These are phyloP conservation scores for Chesias legatella DNA, from an alignment of 2,888 invertebrate genomes.

Conservation along the genomic window DNA sequence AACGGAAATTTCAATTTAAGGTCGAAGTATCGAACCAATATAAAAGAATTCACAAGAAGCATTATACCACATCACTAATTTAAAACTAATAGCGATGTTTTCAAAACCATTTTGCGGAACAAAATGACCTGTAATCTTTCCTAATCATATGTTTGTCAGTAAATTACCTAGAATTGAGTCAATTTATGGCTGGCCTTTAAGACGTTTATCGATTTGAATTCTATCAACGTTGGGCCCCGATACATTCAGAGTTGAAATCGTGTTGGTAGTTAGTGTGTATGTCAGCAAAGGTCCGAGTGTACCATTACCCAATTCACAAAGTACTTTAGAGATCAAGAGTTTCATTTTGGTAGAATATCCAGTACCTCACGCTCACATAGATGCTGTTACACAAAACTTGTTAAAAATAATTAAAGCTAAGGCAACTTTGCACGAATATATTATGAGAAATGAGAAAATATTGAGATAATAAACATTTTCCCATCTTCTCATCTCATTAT, in stretches of 20 bases:
- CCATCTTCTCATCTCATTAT: too few relatives aligned
- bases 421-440: too few relatives aligned
- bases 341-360: too few relatives aligned
- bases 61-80: neutral
- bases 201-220: slow-evolving; percentile 38
- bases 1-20: too few relatives aligned
- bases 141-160: slow-evolving; percentile 13
- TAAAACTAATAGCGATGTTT: slow-evolving; percentile 16
- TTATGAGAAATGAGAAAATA: too few relatives aligned
- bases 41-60: neutral
- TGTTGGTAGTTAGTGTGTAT: slow-evolving; percentile 36
- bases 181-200: slow-evolving; percentile 17
- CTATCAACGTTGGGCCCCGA: slow-evolving; percentile 29
- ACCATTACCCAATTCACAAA: slow-evolving; percentile 20
- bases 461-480: too few relatives aligned
- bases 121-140: slow-evolving; percentile 23
- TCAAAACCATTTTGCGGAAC: slow-evolving; percentile 21
- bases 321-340: neutral
- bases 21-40: neutral
- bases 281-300: slow-evolving; percentile 47
- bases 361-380: too few relatives aligned
- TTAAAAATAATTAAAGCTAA: too few relatives aligned
- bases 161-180: slow-evolving; percentile 17
- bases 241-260: slow-evolving; percentile 34
- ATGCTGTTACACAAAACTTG: too few relatives aligned